Conservation (phyloP, 2,797 vertebrate species). For the Epinephelus awoara region DNA sequence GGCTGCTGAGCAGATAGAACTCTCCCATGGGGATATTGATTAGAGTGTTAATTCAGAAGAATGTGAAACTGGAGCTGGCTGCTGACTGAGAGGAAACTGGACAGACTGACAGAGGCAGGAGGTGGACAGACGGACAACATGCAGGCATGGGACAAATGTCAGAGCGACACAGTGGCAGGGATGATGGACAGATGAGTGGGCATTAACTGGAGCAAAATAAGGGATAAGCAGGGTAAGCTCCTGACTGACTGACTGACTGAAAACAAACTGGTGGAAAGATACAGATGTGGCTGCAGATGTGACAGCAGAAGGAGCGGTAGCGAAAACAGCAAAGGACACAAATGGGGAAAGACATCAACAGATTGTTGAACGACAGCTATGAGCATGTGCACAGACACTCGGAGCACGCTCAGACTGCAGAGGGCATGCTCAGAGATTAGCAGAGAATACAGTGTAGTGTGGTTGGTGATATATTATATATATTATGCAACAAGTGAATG, state of each 20-base stretch:
- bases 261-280: constrained; percentile 54
- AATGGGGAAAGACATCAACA: constrained; percentile 35
- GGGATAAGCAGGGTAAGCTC: constrained; percentile 74
- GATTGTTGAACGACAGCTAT: constrained; percentile 38
- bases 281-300: constrained; percentile 68
- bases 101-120: constrained; percentile 61
- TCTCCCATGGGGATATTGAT: constrained; percentile 82
- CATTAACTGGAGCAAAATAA: constrained; percentile 64
- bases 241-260: constrained; percentile 31
- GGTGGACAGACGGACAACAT: constrained; percentile 36
- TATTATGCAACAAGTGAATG: constrained; percentile 17
- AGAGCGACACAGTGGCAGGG: constrained; percentile 32
- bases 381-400: constrained; percentile 13
- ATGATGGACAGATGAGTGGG: constrained; percentile 62
- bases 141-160: constrained; percentile 33
- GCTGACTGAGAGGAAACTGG: constrained; percentile 75
- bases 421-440: not conserved
- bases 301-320: constrained; percentile 37
- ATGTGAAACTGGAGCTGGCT: constrained; percentile 73
- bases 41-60: constrained; percentile 81
- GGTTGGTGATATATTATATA: not conserved
- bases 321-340: constrained; percentile 27
- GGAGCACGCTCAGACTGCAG: not conserved
- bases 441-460: too few relatives aligned
- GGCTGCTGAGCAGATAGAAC: constrained; percentile 69